These are phyloP conservation scores for Pangasius sanitwongsei DNA, from an alignment of 2,797 vertebrate species.

Conservation along the genomic window DNA sequence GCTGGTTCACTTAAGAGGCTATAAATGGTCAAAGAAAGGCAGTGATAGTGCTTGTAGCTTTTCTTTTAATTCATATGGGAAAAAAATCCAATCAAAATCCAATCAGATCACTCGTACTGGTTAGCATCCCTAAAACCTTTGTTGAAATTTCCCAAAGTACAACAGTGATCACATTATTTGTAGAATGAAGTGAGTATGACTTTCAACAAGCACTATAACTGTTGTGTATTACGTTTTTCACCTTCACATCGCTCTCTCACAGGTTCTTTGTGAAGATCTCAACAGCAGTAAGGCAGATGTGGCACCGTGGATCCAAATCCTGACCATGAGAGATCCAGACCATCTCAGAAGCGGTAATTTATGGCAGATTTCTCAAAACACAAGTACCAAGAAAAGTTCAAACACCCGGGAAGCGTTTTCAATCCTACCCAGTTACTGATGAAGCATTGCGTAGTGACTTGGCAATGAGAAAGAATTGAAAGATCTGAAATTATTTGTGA, in stretches of 20 bases:
- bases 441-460: neutral
- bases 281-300: conserved; percentile 65
- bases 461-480: neutral
- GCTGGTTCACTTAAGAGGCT: neutral
- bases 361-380: neutral
- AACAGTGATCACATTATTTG: neutral
- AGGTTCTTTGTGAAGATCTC: conserved; percentile 67
- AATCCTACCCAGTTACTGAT: neutral
- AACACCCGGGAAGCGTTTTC: too few relatives aligned
- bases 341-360: conserved; percentile 65
- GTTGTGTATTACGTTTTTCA: neutral
- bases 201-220: too few relatives aligned
- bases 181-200: too few relatives aligned
- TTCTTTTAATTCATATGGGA: too few relatives aligned
- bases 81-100: too few relatives aligned
- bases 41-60: neutral
- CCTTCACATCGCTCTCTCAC: neutral
- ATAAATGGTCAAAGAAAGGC: neutral
- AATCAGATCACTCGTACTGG: too few relatives aligned
- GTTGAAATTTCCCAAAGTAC: too few relatives aligned
- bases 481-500: neutral
- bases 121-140: too few relatives aligned
- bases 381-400: too few relatives aligned
- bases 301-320: conserved; percentile 66
- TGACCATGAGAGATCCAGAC: conserved; percentile 66